A percentile compares a stretch with the other conserved stretches of the same genome.
Conservation (phyloP, 1,140 invertebrate genomes). For the Wasmannia auropunctata region DNA sequence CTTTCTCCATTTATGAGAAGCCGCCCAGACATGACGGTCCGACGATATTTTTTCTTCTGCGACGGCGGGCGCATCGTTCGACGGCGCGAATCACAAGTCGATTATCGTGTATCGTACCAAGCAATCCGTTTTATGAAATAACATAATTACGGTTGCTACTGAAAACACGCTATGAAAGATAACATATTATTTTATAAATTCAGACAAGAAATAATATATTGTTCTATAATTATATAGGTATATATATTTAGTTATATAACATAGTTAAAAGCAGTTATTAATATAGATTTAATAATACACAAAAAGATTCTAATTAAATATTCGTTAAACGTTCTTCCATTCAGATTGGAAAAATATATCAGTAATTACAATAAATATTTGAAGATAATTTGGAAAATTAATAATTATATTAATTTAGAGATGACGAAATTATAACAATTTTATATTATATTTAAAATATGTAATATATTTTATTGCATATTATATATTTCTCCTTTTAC, state of each 20-base stretch:
- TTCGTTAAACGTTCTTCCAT: background rate
- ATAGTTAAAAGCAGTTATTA: background rate
- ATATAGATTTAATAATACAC: background rate
- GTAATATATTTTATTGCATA: background rate
- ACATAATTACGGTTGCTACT: background rate
- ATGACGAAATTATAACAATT: background rate
- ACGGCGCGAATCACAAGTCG: constrained; percentile 1
- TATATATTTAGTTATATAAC: background rate
- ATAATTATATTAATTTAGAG: background rate
- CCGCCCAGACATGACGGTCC: constrained; percentile 13
- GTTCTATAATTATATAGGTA: background rate
- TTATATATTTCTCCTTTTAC: background rate
- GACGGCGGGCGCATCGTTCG: background rate
- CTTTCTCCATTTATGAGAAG: constrained; percentile 54
- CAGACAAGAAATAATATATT: background rate
- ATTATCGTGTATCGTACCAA: background rate
- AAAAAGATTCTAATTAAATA: background rate
- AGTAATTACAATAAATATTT: background rate
- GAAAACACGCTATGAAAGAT: background rate
- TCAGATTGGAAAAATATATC: background rate
- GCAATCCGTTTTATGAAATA: background rate
- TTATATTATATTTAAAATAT: constrained; percentile 13
- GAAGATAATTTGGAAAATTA: background rate
- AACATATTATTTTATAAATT: background rate
- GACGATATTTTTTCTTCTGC: constrained; percentile 1